These are phyloP conservation scores for Elanus axillaris DNA, from an alignment of 2,113 vertebrate genomes.

Conservation along the genomic window DNA sequence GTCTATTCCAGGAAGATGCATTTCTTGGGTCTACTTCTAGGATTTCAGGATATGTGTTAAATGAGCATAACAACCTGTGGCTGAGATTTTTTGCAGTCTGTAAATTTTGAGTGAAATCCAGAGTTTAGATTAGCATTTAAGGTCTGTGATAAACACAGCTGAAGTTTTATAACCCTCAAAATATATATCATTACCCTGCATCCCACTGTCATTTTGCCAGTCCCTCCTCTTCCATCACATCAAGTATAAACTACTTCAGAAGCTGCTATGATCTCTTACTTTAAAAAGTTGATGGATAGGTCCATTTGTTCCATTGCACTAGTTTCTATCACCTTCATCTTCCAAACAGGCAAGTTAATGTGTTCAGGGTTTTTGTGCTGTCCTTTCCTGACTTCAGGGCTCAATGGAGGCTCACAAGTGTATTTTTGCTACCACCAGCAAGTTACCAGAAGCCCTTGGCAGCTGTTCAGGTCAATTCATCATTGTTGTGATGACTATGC, in stretches of 20 bases:
- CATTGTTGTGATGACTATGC: not conserved
- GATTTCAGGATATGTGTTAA: not conserved
- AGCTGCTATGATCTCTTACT: not conserved
- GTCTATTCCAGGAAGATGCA: not conserved
- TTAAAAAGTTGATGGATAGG: not conserved
- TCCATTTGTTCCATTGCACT: not conserved
- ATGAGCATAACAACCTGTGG: not conserved
- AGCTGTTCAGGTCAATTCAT: not conserved
- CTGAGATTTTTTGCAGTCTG: not conserved
- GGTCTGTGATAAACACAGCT: not conserved
- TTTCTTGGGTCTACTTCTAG: not conserved
- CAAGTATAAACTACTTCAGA: not conserved
- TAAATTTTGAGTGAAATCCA: not conserved
- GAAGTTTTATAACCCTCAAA: not conserved
- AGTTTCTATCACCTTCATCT: not conserved
- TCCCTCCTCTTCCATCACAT: not conserved
- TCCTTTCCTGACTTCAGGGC: not conserved
- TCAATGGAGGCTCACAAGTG: not conserved
- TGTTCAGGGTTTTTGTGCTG: not conserved
- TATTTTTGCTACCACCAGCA: not conserved
- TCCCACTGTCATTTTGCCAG: not conserved
- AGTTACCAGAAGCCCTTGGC: not conserved
- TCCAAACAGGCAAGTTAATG: not conserved
- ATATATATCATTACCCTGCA: not conserved
- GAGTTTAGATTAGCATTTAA: not conserved